Base-by-base conservation (phyloP, 1,140 invertebrate genomes). In the Pentalonia nigronervosa region DNA sequence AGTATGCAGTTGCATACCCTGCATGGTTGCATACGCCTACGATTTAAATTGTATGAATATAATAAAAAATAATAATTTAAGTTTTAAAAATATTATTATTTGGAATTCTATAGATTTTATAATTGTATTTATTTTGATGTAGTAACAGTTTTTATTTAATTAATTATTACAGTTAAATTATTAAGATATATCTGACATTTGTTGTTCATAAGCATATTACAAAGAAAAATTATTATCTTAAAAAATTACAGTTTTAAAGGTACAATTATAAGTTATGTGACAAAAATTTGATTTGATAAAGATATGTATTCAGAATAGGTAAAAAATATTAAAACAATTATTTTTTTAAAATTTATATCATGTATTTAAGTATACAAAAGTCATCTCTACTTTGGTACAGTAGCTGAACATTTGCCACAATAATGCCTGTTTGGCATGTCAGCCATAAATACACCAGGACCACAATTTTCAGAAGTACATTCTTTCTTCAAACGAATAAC, bases 391-490 rank as follows among this genome's bases (percentile, higher is more conserved):
- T 92, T 92, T 30, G 91, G 91, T 96, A 99, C 98, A 84, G 99
- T 99, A 95, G 98, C 97, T 95, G 98, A 97, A 95, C 99, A 99
- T 96, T 99, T 99, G 94, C 99, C 99, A 96, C 99, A 99, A 96
- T 99, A 99, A 95, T 99, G 99, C 94, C 99, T 97, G 96, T 99
- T 98, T 96, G 98, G 98, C 97, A 99, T 99, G 47, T 98, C 98
- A 94, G 99, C 99, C 99, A 99, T 99, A 96, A 99, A 99, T 67
- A 99, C 98, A 94, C 99, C 99, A 94, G 98, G 99, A 93, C 99
- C 99, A 95, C 99, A 99, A 94, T 98, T 97, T 95, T 99, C 98
- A 94, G 97, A 97, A 1, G 98, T 98, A 95, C 99, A 99, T 96
- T 99, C 99, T 93, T 98, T 96, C 91, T 99, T 97, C 94, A 99